Conservation (phyloP, 2,888 invertebrate genomes). For the Oligia fasciuncula region DNA sequence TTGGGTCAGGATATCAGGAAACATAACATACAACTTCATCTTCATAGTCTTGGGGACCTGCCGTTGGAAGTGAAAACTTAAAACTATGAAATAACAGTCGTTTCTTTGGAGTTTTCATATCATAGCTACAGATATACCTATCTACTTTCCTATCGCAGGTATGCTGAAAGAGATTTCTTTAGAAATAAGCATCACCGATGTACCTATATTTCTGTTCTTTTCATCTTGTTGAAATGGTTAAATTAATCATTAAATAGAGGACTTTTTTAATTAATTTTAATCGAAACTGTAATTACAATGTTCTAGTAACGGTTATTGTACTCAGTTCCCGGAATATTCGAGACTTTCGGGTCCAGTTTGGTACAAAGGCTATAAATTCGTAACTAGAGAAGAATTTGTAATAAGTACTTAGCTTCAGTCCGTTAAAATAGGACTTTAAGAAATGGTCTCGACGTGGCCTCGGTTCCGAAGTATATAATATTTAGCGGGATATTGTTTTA, state of each 20-base stretch:
- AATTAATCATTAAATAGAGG: neutral
- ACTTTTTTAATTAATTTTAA: neutral
- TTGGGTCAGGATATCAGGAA: too few relatives aligned
- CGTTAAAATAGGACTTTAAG: conserved; percentile 29
- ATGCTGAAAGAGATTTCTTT: too few relatives aligned
- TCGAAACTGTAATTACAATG: conserved; percentile 6
- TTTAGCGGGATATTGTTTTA: conserved; percentile 24
- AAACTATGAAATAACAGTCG: too few relatives aligned
- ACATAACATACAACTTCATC: too few relatives aligned
- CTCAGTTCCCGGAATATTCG: conserved; percentile 15
- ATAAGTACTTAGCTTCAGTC: conserved; percentile 12
- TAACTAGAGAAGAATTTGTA: conserved; percentile 45
- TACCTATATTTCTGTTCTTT: too few relatives aligned
- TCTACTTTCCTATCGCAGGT: too few relatives aligned
- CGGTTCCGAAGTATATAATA: neutral
- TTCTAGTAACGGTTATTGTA: conserved; percentile 23
- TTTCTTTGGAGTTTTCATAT: too few relatives aligned
- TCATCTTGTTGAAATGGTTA: too few relatives aligned
- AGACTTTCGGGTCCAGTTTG: conserved; percentile 7
- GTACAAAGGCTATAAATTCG: conserved; percentile 39
- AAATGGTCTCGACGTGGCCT: conserved; percentile 13
- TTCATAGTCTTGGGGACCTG: too few relatives aligned
- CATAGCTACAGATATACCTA: too few relatives aligned
- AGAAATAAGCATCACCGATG: too few relatives aligned
- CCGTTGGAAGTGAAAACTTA: too few relatives aligned